Percentiles rank a stretch among this genome's conserved stretches.
These are phyloP conservation scores for Lepus townsendii DNA, from an alignment of 2,797 vertebrate species.

Conservation along the genomic window DNA sequence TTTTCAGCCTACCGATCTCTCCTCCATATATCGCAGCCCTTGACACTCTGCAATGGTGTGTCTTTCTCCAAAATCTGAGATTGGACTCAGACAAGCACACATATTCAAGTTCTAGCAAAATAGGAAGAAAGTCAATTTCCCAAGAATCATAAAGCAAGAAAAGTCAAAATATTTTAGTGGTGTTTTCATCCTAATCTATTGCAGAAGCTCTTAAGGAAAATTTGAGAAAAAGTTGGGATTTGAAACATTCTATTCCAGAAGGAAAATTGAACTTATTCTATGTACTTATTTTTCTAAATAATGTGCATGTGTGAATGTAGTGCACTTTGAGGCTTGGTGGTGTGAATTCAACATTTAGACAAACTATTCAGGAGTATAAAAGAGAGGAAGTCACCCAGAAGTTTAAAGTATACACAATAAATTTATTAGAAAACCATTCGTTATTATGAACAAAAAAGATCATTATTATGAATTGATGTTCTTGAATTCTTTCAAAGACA, in stretches of 20 bases:
- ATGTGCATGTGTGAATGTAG: background rate
- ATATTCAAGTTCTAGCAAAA: too few species aligned
- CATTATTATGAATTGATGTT: background rate
- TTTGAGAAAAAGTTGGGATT: background rate
- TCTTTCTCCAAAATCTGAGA: background rate
- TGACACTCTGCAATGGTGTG: rapidly evolving
- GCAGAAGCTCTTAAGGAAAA: background rate
- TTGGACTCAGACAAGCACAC: background rate
- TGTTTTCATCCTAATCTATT: background rate
- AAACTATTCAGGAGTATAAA: background rate
- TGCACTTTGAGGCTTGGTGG: rapidly evolving
- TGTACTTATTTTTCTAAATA: background rate
- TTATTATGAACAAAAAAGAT: too few species aligned
- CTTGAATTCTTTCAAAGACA: background rate
- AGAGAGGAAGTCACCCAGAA: background rate
- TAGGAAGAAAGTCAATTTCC: background rate
- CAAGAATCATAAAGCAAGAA: background rate
- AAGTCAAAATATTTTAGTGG: background rate
- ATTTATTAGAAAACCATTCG: background rate
- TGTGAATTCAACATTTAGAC: background rate
- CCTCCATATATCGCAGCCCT: background rate
- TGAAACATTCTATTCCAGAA: background rate
- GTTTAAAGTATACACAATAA: too few species aligned
- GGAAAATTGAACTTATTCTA: background rate
- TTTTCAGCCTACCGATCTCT: rapidly evolving